Evolutionary conservation across 2,888 invertebrate genomes (phyloP), one percentile per base, ranked within the genome.

Genomic region (Nemotelus nigrinus): DNA sequence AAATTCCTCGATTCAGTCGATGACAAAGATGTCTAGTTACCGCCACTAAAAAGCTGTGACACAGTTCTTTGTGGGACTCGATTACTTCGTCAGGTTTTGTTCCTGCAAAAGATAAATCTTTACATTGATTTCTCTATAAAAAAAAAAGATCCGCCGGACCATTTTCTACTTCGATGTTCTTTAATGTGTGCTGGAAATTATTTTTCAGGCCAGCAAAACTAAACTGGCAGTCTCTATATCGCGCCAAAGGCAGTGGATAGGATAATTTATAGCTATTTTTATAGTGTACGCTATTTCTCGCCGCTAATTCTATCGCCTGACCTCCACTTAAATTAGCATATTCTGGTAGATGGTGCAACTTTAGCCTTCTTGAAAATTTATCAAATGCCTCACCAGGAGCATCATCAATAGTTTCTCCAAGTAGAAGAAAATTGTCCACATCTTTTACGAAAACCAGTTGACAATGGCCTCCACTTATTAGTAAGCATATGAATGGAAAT

Each of bases 381-480:
- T 99, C 98, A 82, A 97, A 92, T 0, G 94, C 91, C 89, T 98
- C 97, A 25, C 99, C 99, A 5, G 98, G 97, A 5, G 98, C 93
- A 88, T 95, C 94, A 86, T 98, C 96, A 41, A 93, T 82, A 57
- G 90, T 89, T 82, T 92, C 89, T 0, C 98, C 98, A 50, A 99
- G 89, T 76, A 97, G 87, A 63, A 92, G 84, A 87, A 97, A 97
- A 71, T 93, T 90, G 81, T 93, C 90, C 0, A 96, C 90, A 83
- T 90, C 90, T 83, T 91, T 88, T 0, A 92, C 97, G 70, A 97
- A 85, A 53, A 93, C 91, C 79, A 97, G 84, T 78, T 97, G 89
- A 85, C 96, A 94, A 86, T 99, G 97, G 0, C 98, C 98, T 64
- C 99, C 99, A 83, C 98, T 98, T 81, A 97, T 92, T 44, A 99